Percentiles rank a stretch among this genome's conserved stretches.
Conservation (phyloP, 2,797 vertebrate species). For the Microchirus variegatus region DNA sequence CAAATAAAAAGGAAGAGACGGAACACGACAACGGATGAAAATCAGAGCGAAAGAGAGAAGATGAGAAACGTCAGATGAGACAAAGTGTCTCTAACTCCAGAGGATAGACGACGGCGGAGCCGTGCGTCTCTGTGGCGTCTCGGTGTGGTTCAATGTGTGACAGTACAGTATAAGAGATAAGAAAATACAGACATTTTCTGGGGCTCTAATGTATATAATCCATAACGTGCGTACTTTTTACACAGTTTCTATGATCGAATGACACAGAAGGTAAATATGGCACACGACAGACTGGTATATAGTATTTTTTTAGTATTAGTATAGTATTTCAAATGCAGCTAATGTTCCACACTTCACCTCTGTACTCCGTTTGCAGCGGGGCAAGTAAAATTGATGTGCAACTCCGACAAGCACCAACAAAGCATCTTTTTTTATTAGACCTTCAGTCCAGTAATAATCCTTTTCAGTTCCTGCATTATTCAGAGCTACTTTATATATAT, state of each 20-base stretch:
- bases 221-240: background rate
- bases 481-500: background rate
- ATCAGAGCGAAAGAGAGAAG: slow-evolving; percentile 2
- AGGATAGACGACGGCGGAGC: slow-evolving; percentile 6
- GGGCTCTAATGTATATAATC: background rate
- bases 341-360: background rate
- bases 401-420: background rate
- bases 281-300: background rate
- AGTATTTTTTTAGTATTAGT: background rate
- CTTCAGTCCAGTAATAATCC: background rate
- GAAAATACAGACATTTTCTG: background rate
- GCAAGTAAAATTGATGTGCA: background rate
- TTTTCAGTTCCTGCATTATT: background rate
- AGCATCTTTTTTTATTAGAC: background rate
- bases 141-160: slow-evolving; percentile 7
- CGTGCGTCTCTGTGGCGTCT: slow-evolving; percentile 2
- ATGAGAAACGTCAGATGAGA: slow-evolving; percentile 11
- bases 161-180: slow-evolving; percentile 1
- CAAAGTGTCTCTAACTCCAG: slow-evolving; percentile 14
- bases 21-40: slow-evolving; percentile 21
- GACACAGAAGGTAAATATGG: background rate
- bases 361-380: background rate
- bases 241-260: background rate
- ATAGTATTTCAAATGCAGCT: too few relatives aligned
- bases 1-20: slow-evolving; percentile 3